These are phyloP conservation scores for Eupithecia centaureata DNA, from an alignment of 2,888 invertebrate species.

Conservation along the genomic window DNA sequence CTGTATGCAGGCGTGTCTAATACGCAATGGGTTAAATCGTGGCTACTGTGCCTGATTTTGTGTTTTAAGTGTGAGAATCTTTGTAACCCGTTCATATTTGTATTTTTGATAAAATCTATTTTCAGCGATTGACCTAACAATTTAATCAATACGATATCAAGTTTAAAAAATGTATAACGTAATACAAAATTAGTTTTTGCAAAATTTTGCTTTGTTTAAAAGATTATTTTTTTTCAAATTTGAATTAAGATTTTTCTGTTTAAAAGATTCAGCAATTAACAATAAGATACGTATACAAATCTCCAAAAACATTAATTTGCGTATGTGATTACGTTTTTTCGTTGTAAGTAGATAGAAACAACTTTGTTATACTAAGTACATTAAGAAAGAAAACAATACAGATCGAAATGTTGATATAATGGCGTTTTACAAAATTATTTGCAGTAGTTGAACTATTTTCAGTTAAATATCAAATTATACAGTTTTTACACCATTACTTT, in stretches of 20 bases:
- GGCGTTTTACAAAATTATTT: not conserved
- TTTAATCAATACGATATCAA: not conserved
- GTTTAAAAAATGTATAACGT: no score
- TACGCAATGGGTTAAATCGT: slow-evolving; percentile 41
- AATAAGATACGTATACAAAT: not conserved
- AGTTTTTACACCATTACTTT: slow-evolving; percentile 24
- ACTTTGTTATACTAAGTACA: no score
- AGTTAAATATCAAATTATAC: slow-evolving; percentile 5
- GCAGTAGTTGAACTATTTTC: not conserved
- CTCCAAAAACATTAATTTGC: not conserved
- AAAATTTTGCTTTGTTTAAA: no score
- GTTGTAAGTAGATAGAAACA: no score
- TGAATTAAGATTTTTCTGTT: no score
- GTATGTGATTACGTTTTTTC: not conserved
- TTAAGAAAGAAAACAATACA: no score
- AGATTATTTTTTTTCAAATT: no score
- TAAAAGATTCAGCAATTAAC: not conserved
- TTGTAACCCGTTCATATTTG: no score
- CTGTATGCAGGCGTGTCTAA: slow-evolving; percentile 77
- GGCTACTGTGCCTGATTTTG: slow-evolving; percentile 27
- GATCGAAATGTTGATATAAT: no score
- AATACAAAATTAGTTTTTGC: not conserved
- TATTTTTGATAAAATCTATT: no score
- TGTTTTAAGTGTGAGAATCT: slow-evolving; percentile 20
- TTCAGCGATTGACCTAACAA: no score